Conservation (phyloP, 2,113 vertebrate species). For the Tapirus terrestris region DNA sequence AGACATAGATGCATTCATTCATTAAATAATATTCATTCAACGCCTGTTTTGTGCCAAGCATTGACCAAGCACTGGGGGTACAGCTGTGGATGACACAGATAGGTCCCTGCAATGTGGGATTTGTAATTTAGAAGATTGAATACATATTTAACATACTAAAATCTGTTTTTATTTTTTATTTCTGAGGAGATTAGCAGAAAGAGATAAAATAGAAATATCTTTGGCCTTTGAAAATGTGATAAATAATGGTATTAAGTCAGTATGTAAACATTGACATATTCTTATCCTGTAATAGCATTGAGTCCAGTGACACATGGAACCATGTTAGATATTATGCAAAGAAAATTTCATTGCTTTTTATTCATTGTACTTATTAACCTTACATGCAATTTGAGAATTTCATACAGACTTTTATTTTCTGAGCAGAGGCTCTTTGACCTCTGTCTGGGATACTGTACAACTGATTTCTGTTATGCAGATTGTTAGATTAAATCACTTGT, state of each 20-base stretch:
- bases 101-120: not conserved
- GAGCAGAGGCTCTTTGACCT: not conserved
- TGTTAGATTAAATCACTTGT: not conserved
- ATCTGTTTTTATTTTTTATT: not conserved
- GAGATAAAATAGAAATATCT: not conserved
- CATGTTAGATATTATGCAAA: not conserved
- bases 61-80: not conserved
- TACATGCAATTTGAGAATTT: not conserved
- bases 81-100: not conserved
- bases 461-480: not conserved
- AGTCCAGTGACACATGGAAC: not conserved
- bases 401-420: not conserved
- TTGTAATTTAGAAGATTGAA: not conserved
- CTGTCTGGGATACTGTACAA: not conserved
- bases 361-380: not conserved
- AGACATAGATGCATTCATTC: not conserved
- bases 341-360: not conserved
- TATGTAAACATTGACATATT: not conserved
- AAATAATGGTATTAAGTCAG: not conserved
- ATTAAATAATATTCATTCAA: not conserved
- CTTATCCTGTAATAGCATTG: not conserved
- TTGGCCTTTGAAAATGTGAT: not conserved
- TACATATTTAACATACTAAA: not conserved
- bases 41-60: not conserved
- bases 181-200: not conserved